These are phyloP conservation scores for Sylvilagus bachmani DNA, from an alignment of 2,113 vertebrate genomes.

Conservation along the genomic window DNA sequence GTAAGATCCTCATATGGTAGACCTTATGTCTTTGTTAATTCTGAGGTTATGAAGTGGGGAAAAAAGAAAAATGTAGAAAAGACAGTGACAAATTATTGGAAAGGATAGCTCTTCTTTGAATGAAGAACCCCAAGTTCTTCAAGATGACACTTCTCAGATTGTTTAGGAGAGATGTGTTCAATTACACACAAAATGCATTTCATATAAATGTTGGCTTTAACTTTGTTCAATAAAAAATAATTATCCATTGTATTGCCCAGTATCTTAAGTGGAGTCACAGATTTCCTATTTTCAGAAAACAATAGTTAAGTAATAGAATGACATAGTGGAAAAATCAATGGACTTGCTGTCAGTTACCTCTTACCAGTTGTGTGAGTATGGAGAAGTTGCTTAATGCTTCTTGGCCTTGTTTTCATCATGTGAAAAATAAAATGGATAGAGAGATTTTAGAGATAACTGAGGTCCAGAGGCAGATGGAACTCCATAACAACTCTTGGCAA, in stretches of 20 bases:
- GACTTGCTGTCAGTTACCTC: background rate
- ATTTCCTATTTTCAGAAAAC: slow-evolving; percentile 6
- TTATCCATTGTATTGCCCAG: background rate
- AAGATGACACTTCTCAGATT: background rate
- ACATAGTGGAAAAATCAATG: slow-evolving; percentile 19
- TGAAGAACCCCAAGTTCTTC: background rate
- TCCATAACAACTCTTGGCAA: background rate
- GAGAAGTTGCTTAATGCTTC: background rate
- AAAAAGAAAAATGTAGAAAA: background rate
- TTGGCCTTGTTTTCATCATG: background rate
- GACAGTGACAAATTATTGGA: background rate
- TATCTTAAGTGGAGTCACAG: background rate
- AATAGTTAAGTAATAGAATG: background rate
- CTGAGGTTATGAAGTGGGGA: background rate
- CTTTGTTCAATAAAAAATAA: background rate
- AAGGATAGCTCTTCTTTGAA: background rate
- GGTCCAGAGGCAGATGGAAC: background rate
- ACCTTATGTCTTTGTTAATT: background rate
- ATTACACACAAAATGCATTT: background rate
- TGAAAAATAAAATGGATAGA: slow-evolving; percentile 29
- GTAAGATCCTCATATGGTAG: background rate
- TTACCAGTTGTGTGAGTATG: background rate
- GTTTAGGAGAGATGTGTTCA: background rate
- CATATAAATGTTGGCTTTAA: background rate
- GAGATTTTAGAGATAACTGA: background rate